Evolutionary conservation across 2,113 vertebrate genomes (phyloP).

Genomic region (Tretioscincus oriximinensis): DNA sequence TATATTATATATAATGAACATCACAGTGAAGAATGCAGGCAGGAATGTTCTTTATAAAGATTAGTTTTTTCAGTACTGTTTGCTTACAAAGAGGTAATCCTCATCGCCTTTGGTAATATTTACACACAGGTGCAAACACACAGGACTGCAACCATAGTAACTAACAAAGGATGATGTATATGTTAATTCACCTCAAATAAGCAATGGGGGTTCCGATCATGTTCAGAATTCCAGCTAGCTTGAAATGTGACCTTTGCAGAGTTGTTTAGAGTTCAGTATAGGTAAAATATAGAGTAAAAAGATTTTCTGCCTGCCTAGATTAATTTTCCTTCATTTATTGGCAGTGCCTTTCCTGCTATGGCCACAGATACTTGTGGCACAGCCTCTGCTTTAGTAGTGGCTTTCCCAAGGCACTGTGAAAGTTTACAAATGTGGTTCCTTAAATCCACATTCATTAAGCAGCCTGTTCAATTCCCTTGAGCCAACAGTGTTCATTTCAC

Average conservation of each 20-base stretch:
- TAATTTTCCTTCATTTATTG: too few species aligned
- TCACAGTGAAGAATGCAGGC: not conserved
- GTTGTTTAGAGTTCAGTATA: not conserved
- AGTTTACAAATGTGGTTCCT: too few species aligned
- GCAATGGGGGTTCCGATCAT: not conserved
- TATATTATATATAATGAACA: not conserved
- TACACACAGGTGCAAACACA: not conserved
- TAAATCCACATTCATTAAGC: too few species aligned
- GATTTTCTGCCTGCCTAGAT: too few species aligned
- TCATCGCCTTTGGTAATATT: not conserved
- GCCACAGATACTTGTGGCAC: too few species aligned
- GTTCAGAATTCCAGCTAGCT: too few species aligned
- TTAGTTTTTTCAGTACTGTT: not conserved
- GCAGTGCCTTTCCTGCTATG: too few species aligned
- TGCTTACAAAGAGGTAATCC: not conserved
- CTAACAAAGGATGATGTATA: not conserved
- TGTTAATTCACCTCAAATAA: not conserved
- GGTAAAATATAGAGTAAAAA: not conserved
- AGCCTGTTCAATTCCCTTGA: too few species aligned
- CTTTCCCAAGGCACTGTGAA: too few species aligned
- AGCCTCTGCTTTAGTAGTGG: too few species aligned
- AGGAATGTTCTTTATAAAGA: not conserved
- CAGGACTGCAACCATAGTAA: not conserved
- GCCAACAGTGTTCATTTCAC: too few species aligned
- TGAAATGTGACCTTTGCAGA: too few species aligned